phyloP scores from a whole-genome alignment of 2,113 vertebrate species.

The Triplophysa tibetana region DNA sequence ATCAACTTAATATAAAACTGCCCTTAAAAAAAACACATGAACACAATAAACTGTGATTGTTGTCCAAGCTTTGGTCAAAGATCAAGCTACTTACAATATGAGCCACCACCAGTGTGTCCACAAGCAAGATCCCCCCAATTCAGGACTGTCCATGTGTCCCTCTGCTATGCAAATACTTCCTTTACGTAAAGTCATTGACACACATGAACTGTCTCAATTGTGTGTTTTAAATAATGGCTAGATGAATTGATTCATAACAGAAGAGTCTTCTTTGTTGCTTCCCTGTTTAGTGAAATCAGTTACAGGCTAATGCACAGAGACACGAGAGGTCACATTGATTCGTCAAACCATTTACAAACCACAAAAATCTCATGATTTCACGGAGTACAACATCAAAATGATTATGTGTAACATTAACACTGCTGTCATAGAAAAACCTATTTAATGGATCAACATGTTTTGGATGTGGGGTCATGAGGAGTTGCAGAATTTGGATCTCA shows the following conservation, averaged over 20 bases:
- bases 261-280: neutral
- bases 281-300: neutral
- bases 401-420: slow-evolving; percentile 6
- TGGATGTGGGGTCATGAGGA: neutral
- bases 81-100: neutral
- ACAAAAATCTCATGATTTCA: slow-evolving; percentile 6
- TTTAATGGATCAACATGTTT: neutral
- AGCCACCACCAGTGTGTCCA: neutral
- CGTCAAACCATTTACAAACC: neutral
- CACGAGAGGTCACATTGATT: neutral
- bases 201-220: neutral
- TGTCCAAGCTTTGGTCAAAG: too few relatives aligned
- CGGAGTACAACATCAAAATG: neutral
- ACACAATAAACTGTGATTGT: too few relatives aligned
- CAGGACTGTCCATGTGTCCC: neutral
- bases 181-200: neutral
- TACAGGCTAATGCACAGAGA: neutral
- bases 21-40: too few relatives aligned
- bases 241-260: neutral
- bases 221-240: neutral
- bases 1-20: too few relatives aligned
- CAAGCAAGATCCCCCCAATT: too few relatives aligned
- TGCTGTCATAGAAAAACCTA: neutral
- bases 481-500: neutral
- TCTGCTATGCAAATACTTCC: neutral